Conservation (phyloP, 2,888 invertebrate species). For the Mesopsocus fuscifrons region DNA sequence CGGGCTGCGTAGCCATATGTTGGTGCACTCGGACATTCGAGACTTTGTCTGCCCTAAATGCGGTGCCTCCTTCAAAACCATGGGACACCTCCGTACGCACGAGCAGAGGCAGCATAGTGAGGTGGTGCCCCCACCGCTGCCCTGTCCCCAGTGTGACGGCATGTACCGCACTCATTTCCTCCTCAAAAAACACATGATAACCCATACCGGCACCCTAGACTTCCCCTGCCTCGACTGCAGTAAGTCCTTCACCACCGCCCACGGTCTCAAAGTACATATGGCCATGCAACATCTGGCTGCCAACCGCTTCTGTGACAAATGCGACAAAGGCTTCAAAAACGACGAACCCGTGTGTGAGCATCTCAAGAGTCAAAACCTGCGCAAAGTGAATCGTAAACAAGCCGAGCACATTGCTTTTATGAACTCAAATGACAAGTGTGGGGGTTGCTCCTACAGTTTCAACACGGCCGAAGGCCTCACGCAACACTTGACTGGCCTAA, state of each 20-base stretch:
- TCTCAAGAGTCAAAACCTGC: background rate
- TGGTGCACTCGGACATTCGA: slow-evolving; percentile 4
- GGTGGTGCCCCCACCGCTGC: background rate
- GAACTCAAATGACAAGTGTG: background rate
- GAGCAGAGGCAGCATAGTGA: background rate
- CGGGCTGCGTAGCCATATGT: slow-evolving; percentile 4
- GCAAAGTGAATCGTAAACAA: background rate
- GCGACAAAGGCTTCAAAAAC: background rate
- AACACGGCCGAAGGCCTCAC: background rate
- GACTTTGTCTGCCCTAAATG: slow-evolving; percentile 1
- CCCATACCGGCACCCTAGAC: background rate
- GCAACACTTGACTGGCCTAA: background rate
- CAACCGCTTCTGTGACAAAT: background rate
- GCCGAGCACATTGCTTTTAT: background rate
- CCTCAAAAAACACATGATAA: background rate
- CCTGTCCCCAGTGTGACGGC: background rate
- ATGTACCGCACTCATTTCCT: background rate
- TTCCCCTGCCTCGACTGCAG: background rate
- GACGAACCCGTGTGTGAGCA: slow-evolving; percentile 4
- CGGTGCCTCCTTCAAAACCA: slow-evolving; percentile 3
- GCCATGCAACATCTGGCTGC: background rate
- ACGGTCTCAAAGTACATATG: slow-evolving; percentile 12
- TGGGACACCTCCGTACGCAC: background rate
- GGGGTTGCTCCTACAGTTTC: background rate
- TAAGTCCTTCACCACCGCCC: slow-evolving; percentile 26